Conservation (phyloP, 1,140 invertebrate species). For the Araneus ventricosus region DNA sequence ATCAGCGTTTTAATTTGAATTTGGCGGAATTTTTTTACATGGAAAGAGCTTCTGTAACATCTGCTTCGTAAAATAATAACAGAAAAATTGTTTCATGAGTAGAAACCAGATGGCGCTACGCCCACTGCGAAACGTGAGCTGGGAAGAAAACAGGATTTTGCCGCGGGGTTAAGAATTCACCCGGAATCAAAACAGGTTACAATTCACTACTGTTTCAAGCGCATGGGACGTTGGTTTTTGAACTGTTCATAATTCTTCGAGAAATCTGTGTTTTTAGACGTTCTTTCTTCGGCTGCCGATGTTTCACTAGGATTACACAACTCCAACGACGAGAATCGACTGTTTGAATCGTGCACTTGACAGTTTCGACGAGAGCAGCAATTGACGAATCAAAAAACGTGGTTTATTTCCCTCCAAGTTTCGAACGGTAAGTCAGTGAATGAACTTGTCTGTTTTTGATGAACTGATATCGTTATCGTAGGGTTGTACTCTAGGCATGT, state of each 20-base stretch:
- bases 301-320: not conserved
- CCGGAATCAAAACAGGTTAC: constrained; percentile 66
- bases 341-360: not conserved
- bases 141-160: constrained; percentile 46
- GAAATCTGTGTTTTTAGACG: not conserved
- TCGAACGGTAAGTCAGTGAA: constrained; percentile 24
- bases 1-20: too few species aligned
- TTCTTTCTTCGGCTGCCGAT: not conserved
- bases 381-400: constrained; percentile 35
- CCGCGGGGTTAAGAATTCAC: constrained; percentile 53
- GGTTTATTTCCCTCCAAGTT: not conserved
- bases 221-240: not conserved
- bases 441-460: not conserved
- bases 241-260: not conserved
- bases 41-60: not conserved
- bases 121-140: not conserved
- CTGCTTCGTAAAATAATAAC: not conserved
- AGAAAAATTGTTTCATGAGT: not conserved
- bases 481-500: too few species aligned
- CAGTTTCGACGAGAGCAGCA: not conserved
- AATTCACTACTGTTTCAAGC: not conserved
- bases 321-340: not conserved
- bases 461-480: too few species aligned
- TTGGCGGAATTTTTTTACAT: too few species aligned
- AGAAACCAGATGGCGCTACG: constrained; percentile 34